Evolutionary conservation across 2,113 vertebrate genomes (phyloP).

Genomic region (Campylorhamphus procurvoides): DNA sequence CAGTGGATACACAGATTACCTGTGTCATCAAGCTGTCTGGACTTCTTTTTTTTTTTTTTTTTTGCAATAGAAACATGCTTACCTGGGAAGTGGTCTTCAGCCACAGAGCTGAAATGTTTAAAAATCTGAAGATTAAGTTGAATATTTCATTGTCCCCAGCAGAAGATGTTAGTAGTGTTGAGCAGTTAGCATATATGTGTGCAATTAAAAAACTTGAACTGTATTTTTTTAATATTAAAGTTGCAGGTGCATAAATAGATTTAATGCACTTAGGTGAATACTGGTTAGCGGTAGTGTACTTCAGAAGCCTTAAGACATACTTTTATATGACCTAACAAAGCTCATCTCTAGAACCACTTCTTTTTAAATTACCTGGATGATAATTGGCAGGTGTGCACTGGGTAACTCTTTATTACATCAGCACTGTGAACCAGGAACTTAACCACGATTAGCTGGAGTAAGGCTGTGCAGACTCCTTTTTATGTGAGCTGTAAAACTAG

Average conservation of each 20-base stretch:
- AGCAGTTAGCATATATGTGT: background rate
- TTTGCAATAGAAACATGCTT: background rate
- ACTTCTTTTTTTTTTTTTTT: background rate
- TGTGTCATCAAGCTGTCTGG: background rate
- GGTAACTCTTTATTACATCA: background rate
- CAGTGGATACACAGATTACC: background rate
- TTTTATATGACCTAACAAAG: background rate
- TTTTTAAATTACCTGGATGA: background rate
- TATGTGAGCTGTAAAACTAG: background rate
- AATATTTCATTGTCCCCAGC: background rate
- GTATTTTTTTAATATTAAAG: background rate
- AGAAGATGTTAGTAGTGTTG: background rate
- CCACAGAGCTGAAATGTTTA: background rate
- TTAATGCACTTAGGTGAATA: background rate
- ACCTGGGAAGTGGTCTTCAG: background rate
- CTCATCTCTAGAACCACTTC: background rate
- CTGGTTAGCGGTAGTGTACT: background rate
- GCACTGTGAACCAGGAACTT: background rate
- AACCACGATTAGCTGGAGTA: background rate
- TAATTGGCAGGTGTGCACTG: background rate
- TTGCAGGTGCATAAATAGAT: background rate
- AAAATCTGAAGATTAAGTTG: background rate
- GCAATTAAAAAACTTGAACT: background rate
- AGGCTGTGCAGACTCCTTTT: background rate
- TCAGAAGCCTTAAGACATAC: background rate